Percentiles rank a stretch among this genome's conserved stretches.
Evolutionary conservation across 2,797 vertebrate genomes (phyloP).

Genomic region (Eidolon dupreanum): DNA sequence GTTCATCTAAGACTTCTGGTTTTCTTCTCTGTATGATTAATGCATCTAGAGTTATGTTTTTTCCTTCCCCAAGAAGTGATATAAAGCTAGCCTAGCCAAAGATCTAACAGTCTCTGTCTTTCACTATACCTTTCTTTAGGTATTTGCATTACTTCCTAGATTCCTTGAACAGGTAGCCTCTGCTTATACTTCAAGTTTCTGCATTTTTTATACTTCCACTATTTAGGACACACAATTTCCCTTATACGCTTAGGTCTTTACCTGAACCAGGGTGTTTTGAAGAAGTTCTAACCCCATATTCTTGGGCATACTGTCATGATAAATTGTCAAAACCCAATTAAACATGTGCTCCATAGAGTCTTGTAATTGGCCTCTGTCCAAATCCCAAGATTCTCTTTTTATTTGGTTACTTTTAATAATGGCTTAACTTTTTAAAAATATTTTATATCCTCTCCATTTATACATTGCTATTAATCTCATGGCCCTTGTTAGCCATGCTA

Average conservation of each 20-base stretch:
- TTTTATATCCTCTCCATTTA: not conserved
- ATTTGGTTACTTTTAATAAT: not conserved
- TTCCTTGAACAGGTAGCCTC: not conserved
- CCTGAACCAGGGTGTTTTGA: not conserved
- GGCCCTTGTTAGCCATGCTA: not conserved
- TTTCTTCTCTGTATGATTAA: not conserved
- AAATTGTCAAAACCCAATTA: not conserved
- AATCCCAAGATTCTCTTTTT: not conserved
- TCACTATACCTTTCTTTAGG: not conserved
- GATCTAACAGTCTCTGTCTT: not conserved
- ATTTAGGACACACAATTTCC: not conserved
- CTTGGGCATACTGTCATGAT: not conserved
- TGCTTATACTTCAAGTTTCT: not conserved
- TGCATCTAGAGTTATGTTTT: not conserved
- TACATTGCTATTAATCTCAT: not conserved
- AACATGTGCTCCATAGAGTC: not conserved
- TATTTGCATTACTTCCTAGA: not conserved
- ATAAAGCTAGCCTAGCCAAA: not conserved
- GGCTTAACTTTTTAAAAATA: not conserved
- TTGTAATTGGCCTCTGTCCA: not conserved
- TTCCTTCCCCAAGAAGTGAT: not conserved
- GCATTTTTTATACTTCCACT: not conserved
- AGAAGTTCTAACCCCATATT: not conserved
- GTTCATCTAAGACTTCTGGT: not conserved
- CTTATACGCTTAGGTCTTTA: not conserved